A percentile compares a stretch with the other conserved stretches of the same genome.
These are phyloP conservation scores for Lepeophtheirus nordmannii DNA, from an alignment of 2,888 invertebrate genomes.

Conservation along the genomic window DNA sequence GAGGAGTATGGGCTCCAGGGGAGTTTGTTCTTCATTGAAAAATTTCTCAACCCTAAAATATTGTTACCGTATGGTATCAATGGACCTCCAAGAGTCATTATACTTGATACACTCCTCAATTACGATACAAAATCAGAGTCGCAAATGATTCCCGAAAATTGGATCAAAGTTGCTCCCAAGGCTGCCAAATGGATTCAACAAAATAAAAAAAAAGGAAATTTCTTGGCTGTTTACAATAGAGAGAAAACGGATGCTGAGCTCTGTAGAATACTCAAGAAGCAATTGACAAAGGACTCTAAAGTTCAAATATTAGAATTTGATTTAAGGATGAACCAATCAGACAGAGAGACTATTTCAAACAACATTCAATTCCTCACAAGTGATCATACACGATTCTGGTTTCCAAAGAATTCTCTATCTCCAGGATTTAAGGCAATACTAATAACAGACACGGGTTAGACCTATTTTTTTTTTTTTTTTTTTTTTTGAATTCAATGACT, in stretches of 20 bases:
- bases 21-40: conserved; percentile 3
- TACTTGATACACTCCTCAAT: conserved; percentile 4
- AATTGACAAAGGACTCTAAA: background rate
- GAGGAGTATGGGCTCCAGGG: conserved; percentile 11
- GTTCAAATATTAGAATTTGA: background rate
- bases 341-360: background rate
- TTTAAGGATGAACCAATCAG: background rate
- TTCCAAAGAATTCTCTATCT: background rate
- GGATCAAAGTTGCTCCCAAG: background rate
- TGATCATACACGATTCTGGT: conserved; percentile 14
- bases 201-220: background rate
- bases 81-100: background rate
- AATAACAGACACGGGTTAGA: conserved; percentile 1
- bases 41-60: background rate
- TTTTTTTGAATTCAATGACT: no score
- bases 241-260: background rate
- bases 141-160: background rate
- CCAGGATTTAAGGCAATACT: conserved; percentile 1
- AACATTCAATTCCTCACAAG: conserved; percentile 3
- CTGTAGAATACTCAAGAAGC: background rate
- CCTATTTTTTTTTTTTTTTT: no score
- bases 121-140: background rate
- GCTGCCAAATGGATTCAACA: background rate
- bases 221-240: background rate
- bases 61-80: background rate